These are phyloP conservation scores for Rosalia funebris DNA, from an alignment of 2,888 invertebrate species.

Conservation along the genomic window DNA sequence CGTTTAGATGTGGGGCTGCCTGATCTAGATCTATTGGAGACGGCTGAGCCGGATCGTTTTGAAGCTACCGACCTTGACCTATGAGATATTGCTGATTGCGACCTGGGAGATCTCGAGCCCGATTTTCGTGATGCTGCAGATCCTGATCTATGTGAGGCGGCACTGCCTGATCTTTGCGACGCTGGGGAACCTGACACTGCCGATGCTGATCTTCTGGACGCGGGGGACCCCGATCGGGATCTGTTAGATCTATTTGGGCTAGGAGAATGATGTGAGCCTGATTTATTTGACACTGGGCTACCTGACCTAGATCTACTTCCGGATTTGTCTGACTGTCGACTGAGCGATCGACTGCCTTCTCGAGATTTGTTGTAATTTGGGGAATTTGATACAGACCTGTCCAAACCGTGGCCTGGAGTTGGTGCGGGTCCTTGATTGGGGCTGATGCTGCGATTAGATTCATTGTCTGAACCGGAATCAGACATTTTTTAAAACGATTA, in stretches of 20 bases:
- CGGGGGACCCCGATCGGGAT: constrained; percentile 35
- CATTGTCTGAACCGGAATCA: constrained; percentile 66
- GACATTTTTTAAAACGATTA: constrained; percentile 50
- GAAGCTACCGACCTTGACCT: constrained; percentile 58
- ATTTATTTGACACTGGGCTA: constrained; percentile 46
- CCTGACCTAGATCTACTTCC: constrained; percentile 40
- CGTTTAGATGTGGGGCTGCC: constrained; percentile 42
- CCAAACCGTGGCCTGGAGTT: constrained; percentile 60
- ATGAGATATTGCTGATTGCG: constrained; percentile 42
- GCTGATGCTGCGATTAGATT: constrained; percentile 64
- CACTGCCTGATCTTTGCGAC: constrained; percentile 64
- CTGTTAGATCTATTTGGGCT: constrained; percentile 40
- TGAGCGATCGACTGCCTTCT: constrained; percentile 35
- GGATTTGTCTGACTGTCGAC: constrained; percentile 26
- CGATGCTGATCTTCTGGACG: constrained; percentile 43
- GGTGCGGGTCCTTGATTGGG: constrained; percentile 62
- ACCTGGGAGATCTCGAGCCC: constrained; percentile 39
- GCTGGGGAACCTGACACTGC: constrained; percentile 50
- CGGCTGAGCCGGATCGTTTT: constrained; percentile 62
- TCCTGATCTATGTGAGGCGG: constrained; percentile 52
- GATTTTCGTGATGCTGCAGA: constrained; percentile 39
- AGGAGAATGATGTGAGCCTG: constrained; percentile 50
- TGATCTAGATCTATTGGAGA: constrained; percentile 53
- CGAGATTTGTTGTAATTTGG: constrained; percentile 49
- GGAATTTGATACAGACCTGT: constrained; percentile 57